Conservation (phyloP, 2,888 invertebrate species). For the Candidula unifasciata region DNA sequence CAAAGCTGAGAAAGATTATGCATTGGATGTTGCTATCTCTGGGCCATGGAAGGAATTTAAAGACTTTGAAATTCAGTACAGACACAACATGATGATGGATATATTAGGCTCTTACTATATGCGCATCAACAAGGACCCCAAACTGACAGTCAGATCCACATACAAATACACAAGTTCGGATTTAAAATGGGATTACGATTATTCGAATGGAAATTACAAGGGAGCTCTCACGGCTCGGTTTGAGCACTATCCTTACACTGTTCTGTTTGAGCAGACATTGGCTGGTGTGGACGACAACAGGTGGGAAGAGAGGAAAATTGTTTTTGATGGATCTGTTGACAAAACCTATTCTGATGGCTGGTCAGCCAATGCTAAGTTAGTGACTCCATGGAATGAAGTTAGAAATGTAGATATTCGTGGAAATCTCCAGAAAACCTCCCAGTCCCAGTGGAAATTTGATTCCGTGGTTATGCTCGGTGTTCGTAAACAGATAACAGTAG, state of each 20-base stretch:
- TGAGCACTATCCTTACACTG: slow-evolving; percentile 41
- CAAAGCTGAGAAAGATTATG: slow-evolving; percentile 42
- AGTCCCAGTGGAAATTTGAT: slow-evolving; percentile 37
- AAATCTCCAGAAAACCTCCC: slow-evolving; percentile 12
- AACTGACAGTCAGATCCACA: neutral
- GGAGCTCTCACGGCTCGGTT: neutral
- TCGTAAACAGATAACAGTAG: slow-evolving; percentile 28
- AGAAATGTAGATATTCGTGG: slow-evolving; percentile 23
- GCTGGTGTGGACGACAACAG: neutral
- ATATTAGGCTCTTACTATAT: slow-evolving; percentile 12
- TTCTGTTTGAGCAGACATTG: neutral
- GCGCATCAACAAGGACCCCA: slow-evolving; percentile 27
- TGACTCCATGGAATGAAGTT: slow-evolving; percentile 37
- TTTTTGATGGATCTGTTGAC: slow-evolving; percentile 42
- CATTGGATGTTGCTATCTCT: slow-evolving; percentile 1
- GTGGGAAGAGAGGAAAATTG: neutral
- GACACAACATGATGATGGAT: slow-evolving; percentile 22
- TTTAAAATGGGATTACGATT: neutral
- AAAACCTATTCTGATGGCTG: slow-evolving; percentile 1
- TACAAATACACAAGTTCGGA: slow-evolving; percentile 22
- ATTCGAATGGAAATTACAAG: neutral
- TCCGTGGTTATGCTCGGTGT: slow-evolving; percentile 24
- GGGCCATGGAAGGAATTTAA: slow-evolving; percentile 20
- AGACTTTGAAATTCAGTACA: slow-evolving; percentile 18
- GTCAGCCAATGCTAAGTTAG: slow-evolving; percentile 33